Conservation (phyloP, 2,797 vertebrate genomes). For the Uromys caudimaculatus region DNA sequence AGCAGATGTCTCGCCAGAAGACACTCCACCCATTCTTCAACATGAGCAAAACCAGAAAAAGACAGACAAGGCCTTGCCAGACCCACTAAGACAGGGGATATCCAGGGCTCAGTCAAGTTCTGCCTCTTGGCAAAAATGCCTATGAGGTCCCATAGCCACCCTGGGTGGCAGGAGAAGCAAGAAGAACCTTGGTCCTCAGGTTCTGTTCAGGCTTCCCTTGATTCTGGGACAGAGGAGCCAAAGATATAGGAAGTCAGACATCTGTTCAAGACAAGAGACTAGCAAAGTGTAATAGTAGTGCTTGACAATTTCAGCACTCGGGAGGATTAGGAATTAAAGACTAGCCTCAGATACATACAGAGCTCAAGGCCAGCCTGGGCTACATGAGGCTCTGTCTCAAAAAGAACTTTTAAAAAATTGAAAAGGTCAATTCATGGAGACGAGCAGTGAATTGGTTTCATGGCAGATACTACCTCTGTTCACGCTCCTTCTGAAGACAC, state of each 20-base stretch:
- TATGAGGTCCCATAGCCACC: background rate
- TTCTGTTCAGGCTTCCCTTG: background rate
- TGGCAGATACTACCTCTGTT: background rate
- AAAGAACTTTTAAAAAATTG: background rate
- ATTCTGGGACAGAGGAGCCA: background rate
- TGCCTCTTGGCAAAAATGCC: background rate
- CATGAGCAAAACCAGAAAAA: background rate
- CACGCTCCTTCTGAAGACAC: slow-evolving; percentile 1
- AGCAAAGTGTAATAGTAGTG: no score
- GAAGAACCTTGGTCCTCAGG: background rate
- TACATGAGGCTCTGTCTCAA: background rate
- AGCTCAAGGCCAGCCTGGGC: background rate
- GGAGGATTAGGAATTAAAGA: background rate
- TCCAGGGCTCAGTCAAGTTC: background rate
- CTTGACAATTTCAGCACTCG: background rate
- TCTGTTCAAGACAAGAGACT: background rate
- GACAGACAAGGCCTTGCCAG: background rate
- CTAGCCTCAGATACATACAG: background rate
- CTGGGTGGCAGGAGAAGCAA: background rate
- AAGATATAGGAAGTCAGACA: slow-evolving; percentile 19
- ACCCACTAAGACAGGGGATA: background rate
- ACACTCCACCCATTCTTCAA: background rate
- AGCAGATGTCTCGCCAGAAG: background rate
- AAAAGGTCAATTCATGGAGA: slow-evolving; percentile 34
- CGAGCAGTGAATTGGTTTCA: background rate